Percentiles rank a stretch among this genome's conserved stretches.
Evolutionary conservation across 2,113 vertebrate genomes (phyloP).

Genomic region (Delphinus delphis): DNA sequence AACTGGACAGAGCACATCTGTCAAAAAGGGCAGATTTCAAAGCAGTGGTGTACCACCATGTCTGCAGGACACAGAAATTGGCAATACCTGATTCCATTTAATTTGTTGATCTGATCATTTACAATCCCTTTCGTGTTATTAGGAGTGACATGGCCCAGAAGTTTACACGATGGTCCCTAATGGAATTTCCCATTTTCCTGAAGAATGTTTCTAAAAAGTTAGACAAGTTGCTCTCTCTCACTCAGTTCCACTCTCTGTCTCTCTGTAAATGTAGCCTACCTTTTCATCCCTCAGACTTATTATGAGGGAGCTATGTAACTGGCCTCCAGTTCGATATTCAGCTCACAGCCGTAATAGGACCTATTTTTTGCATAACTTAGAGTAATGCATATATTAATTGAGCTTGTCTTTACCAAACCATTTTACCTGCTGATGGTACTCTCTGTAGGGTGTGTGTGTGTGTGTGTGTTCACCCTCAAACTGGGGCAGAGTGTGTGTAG

Average conservation of each 20-base stretch:
- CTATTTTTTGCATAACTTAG: constrained; percentile 35
- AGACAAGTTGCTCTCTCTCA: not conserved
- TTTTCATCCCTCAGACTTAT: not conserved
- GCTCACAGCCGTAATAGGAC: not conserved
- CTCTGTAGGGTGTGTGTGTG: not conserved
- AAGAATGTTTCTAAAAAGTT: constrained; percentile 5
- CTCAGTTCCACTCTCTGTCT: not conserved
- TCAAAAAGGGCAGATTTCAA: constrained; percentile 6
- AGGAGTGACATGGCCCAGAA: not conserved
- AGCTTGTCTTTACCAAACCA: constrained; percentile 42
- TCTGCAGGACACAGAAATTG: not conserved
- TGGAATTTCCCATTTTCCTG: not conserved
- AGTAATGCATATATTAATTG: constrained; percentile 45
- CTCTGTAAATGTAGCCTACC: not conserved
- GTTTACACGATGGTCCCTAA: not conserved
- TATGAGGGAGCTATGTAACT: not conserved
- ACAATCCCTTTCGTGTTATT: not conserved
- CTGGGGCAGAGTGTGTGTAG: not conserved
- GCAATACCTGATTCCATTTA: not conserved
- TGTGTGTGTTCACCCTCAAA: not conserved
- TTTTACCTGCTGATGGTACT: constrained; percentile 7
- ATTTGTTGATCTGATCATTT: not conserved
- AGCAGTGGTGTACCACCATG: not conserved
- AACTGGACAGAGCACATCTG: not conserved
- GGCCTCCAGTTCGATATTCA: not conserved